phyloP scores from a whole-genome alignment of 2,888 invertebrate genomes.

The Hemistola chrysoprasaria region DNA sequence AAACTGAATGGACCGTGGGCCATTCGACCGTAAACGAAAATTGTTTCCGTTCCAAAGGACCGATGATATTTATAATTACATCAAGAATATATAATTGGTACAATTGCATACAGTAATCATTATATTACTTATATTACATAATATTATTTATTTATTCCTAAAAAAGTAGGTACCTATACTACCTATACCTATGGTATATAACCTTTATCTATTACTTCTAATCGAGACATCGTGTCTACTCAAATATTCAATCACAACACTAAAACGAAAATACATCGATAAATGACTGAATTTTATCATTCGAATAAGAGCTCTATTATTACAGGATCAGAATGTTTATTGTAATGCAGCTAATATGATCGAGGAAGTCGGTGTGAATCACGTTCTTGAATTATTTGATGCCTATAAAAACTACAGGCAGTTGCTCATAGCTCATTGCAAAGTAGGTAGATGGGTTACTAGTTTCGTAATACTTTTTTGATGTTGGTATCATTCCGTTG shows the following conservation, averaged over 20 bases:
- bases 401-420: constrained; percentile 16
- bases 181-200: too few relatives aligned
- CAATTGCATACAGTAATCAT: too few relatives aligned
- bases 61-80: too few relatives aligned
- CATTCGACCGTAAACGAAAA: too few relatives aligned
- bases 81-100: too few relatives aligned
- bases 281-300: constrained; percentile 4
- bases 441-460: constrained; percentile 1
- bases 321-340: neutral
- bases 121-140: too few relatives aligned
- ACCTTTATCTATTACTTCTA: neutral
- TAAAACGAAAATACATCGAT: constrained; percentile 10
- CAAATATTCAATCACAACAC: constrained; percentile 8
- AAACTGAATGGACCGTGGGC: too few relatives aligned
- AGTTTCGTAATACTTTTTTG: neutral
- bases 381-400: constrained; percentile 14
- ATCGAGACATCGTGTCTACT: constrained; percentile 3
- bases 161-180: too few relatives aligned
- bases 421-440: neutral
- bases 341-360: neutral
- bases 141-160: too few relatives aligned
- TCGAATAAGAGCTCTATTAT: constrained; percentile 1
- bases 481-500: too few relatives aligned
- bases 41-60: too few relatives aligned
- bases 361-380: constrained; percentile 22